Evolutionary conservation across 2,797 vertebrate genomes (phyloP).

Genomic region (Muraenolepis orangiensis): DNA sequence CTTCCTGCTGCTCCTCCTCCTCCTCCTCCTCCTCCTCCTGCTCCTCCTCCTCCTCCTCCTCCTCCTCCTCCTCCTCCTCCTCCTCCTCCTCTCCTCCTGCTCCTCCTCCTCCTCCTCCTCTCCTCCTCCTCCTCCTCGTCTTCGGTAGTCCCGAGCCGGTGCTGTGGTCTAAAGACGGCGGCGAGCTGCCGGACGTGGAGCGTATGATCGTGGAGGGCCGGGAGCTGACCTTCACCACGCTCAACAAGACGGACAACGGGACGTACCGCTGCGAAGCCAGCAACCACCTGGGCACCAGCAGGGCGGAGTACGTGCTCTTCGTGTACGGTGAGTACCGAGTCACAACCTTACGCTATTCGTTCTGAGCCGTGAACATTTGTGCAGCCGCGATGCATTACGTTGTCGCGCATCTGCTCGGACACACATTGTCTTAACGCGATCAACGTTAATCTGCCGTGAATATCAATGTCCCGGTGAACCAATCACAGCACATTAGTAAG

Average conservation of each 20-base stretch:
- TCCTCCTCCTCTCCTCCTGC: too few species aligned
- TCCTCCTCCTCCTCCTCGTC: neutral
- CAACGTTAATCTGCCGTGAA: neutral
- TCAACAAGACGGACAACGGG: constrained; percentile 99
- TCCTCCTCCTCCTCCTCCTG: too few species aligned
- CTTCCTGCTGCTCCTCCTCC: too few species aligned
- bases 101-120: neutral
- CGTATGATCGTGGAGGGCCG: constrained; percentile 96
- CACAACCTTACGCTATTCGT: neutral
- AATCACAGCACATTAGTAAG: neutral
- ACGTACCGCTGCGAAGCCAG: constrained; percentile 97
- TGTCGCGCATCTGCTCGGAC: neutral
- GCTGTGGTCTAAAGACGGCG: constrained; percentile 96
- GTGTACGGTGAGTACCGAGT: constrained; percentile 87
- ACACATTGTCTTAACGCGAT: neutral
- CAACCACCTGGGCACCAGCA: constrained; percentile 92
- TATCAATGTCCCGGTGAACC: neutral
- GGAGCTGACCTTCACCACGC: constrained; percentile 90
- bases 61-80: too few species aligned
- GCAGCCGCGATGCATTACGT: constrained; percentile 10
- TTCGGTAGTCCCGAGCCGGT: constrained; percentile 88
- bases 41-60: too few species aligned
- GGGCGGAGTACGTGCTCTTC: constrained; percentile 91
- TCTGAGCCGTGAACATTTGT: constrained; percentile 10
- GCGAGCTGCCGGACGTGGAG: constrained; percentile 93